Conservation (phyloP, 2,113 vertebrate genomes). For the Leptobrachium ailaonicum region DNA sequence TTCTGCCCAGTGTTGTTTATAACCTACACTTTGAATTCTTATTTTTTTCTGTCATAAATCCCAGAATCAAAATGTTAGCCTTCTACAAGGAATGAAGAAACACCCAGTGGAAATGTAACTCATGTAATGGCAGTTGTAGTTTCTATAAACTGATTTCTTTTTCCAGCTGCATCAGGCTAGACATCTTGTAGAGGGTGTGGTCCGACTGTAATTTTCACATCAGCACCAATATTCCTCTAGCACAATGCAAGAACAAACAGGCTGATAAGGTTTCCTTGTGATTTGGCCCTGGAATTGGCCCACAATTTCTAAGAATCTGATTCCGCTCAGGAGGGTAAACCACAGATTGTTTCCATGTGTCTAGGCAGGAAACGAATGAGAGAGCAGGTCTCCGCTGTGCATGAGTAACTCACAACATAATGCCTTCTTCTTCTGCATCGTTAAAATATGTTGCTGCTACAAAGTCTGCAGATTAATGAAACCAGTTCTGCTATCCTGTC, state of each 20-base stretch:
- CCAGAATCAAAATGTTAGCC: background rate
- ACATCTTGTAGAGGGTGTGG: slow-evolving; percentile 30
- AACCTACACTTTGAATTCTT: no score
- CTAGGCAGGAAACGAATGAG: slow-evolving; percentile 52
- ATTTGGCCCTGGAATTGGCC: slow-evolving; percentile 40
- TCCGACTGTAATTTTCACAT: slow-evolving; percentile 41
- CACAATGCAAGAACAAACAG: slow-evolving; percentile 39
- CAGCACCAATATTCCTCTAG: slow-evolving; percentile 44
- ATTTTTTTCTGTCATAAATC: background rate
- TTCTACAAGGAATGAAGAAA: background rate
- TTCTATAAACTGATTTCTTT: background rate
- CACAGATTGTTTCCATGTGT: slow-evolving; percentile 67
- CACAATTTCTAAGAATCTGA: slow-evolving; percentile 66
- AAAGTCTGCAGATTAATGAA: background rate
- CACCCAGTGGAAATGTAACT: background rate
- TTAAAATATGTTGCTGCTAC: background rate
- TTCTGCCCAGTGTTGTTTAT: no score
- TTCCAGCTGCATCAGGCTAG: slow-evolving; percentile 17
- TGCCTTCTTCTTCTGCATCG: slow-evolving; percentile 29
- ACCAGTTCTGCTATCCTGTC: no score
- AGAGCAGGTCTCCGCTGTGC: slow-evolving; percentile 50
- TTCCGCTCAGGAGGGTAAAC: slow-evolving; percentile 66
- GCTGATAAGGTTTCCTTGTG: slow-evolving; percentile 45
- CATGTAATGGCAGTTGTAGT: background rate
- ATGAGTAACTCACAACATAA: slow-evolving; percentile 54